These are phyloP conservation scores for Pomatostomus ruficeps DNA, from an alignment of 2,113 vertebrate genomes.

Conservation along the genomic window DNA sequence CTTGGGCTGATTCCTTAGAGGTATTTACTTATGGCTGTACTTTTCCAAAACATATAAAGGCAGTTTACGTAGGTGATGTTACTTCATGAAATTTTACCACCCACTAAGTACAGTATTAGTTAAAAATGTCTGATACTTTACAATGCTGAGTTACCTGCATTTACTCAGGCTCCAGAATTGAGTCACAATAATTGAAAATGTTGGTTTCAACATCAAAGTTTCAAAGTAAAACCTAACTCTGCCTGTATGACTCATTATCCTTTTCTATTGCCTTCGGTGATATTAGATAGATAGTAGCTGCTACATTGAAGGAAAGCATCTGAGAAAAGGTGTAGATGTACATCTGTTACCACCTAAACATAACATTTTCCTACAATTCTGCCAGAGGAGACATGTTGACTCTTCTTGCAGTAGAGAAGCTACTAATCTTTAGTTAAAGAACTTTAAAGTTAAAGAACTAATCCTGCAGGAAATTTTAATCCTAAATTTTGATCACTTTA, in stretches of 20 bases:
- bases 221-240: background rate
- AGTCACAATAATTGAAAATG: background rate
- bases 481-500: background rate
- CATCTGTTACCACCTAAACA: background rate
- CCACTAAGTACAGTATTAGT: background rate
- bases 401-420: background rate
- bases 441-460: background rate
- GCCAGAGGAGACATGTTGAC: background rate
- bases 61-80: background rate
- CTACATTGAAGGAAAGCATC: background rate
- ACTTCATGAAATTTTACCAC: background rate
- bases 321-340: background rate
- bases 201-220: background rate
- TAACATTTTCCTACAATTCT: background rate
- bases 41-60: background rate
- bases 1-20: background rate
- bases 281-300: background rate
- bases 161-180: background rate
- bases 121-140: background rate
- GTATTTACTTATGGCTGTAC: background rate
- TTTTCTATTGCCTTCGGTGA: background rate
- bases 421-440: background rate
- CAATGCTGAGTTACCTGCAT: background rate
- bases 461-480: background rate
- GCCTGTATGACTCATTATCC: accelerated